A percentile compares a stretch with the other conserved stretches of the same genome.
Conservation (phyloP, 2,888 invertebrate species). For the Chloroclystis v-ata region DNA sequence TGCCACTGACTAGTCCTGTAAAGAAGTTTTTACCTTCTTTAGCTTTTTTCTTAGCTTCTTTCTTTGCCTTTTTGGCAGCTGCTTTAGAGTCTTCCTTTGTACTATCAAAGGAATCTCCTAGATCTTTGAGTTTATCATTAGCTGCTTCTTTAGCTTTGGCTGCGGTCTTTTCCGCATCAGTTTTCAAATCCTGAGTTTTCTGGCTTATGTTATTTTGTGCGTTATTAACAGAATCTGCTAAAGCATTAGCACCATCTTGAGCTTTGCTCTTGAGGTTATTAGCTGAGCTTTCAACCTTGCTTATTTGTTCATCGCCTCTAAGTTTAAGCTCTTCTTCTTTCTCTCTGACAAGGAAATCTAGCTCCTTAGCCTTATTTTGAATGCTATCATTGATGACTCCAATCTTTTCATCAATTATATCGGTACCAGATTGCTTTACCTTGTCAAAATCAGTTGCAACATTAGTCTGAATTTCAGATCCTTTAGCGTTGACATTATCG, state of each 20-base stretch:
- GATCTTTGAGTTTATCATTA: conserved; percentile 49
- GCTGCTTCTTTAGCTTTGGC: conserved; percentile 47
- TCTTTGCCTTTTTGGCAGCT: conserved; percentile 47
- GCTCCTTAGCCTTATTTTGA: conserved; percentile 56
- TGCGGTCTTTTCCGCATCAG: conserved; percentile 43
- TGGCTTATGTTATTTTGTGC: conserved; percentile 45
- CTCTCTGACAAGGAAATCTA: conserved; percentile 63
- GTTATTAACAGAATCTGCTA: conserved; percentile 44
- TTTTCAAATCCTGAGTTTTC: conserved; percentile 49
- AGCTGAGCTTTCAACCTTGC: conserved; percentile 42
- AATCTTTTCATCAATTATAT: conserved; percentile 52
- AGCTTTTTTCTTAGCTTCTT: conserved; percentile 63
- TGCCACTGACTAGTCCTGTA: conserved; percentile 64
- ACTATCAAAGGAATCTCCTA: conserved; percentile 51
- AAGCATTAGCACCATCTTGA: conserved; percentile 52
- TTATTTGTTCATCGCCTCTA: conserved; percentile 43
- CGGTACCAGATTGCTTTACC: conserved; percentile 42
- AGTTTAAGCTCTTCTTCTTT: conserved; percentile 55
- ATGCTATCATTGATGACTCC: conserved; percentile 52
- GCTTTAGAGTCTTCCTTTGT: conserved; percentile 53
- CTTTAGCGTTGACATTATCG: conserved; percentile 40
- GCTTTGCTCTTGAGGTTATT: conserved; percentile 49
- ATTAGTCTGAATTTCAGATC: conserved; percentile 41
- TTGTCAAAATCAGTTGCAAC: conserved; percentile 43
- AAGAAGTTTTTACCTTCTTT: conserved; percentile 70